Evolutionary conservation across 2,113 vertebrate species (phyloP).

Genomic region (Epinephelus moara): DNA sequence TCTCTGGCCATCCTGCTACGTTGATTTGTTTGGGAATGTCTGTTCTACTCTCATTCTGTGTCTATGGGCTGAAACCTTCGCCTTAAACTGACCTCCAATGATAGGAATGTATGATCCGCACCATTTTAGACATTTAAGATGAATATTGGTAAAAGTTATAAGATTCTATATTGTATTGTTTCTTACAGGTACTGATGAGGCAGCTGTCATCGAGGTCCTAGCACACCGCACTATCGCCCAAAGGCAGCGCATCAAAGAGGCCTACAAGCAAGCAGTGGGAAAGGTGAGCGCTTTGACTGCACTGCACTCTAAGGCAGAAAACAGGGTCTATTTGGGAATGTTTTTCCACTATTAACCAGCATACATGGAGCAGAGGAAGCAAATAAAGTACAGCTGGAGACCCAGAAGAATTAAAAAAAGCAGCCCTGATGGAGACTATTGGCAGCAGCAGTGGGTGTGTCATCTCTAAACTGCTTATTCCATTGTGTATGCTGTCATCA

Average conservation of each 20-base stretch:
- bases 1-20: too few species aligned
- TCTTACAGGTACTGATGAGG: constrained; percentile 91
- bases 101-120: background rate
- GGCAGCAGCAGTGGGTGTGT: background rate
- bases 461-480: background rate
- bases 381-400: background rate
- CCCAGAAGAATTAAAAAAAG: background rate
- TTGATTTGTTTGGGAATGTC: too few species aligned
- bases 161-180: background rate
- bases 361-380: background rate
- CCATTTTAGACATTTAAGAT: background rate
- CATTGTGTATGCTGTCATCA: background rate
- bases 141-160: background rate
- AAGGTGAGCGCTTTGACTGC: constrained; percentile 85
- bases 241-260: constrained; percentile 91
- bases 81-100: background rate
- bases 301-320: background rate
- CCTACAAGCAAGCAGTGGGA: constrained; percentile 90
- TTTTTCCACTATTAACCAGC: background rate
- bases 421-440: background rate
- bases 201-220: constrained; percentile 85
- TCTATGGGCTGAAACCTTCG: background rate
- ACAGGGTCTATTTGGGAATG: background rate
- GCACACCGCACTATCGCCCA: constrained; percentile 88
- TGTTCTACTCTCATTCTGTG: too few species aligned